phyloP scores from a whole-genome alignment of 2,113 vertebrate genomes.

The Leucopsar rothschildi region DNA sequence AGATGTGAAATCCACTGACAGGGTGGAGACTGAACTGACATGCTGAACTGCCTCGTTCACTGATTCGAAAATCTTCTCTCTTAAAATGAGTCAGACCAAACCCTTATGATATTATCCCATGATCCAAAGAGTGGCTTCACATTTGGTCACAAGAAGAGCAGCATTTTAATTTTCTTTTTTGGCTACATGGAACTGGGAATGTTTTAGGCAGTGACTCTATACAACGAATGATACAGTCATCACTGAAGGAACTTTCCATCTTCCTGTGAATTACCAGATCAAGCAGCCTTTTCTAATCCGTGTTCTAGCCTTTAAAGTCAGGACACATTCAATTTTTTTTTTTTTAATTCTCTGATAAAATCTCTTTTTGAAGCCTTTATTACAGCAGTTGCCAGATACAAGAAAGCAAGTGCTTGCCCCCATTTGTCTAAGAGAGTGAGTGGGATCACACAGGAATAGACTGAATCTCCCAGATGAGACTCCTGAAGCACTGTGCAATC shows the following conservation, averaged over 20 bases:
- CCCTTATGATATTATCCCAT: background rate
- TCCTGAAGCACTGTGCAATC: background rate
- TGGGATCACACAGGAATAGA: background rate
- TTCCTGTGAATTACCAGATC: background rate
- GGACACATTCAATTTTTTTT: background rate
- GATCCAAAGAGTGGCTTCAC: constrained; percentile 18
- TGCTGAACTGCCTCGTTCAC: constrained; percentile 23
- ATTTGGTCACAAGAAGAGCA: background rate
- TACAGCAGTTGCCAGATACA: background rate
- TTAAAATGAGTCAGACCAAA: constrained; percentile 25
- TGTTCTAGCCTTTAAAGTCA: background rate
- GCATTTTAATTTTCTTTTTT: background rate
- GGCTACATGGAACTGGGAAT: background rate
- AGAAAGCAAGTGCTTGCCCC: background rate
- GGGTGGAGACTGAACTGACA: background rate
- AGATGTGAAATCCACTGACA: constrained; percentile 24
- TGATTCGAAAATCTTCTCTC: background rate
- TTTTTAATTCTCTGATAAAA: background rate
- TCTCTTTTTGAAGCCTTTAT: background rate
- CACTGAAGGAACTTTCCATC: background rate
- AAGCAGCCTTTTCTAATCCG: background rate
- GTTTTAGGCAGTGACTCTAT: background rate
- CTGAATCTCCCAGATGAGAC: background rate
- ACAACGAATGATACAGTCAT: background rate
- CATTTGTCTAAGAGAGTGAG: background rate